Evolutionary conservation across 2,888 invertebrate species (phyloP).

Genomic region (Pasiphila rectangulata): DNA sequence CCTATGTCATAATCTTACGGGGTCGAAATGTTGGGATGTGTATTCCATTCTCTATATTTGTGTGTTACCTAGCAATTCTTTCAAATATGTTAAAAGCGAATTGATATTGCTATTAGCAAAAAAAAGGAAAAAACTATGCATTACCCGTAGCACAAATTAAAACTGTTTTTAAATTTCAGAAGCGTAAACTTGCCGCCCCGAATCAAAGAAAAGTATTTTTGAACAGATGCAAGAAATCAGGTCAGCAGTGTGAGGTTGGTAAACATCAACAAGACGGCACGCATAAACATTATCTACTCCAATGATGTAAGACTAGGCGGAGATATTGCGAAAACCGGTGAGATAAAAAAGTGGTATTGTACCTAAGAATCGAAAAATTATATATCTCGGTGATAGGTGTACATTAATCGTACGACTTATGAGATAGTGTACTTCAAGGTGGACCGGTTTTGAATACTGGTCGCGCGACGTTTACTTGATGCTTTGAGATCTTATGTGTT

Average conservation of each 20-base stretch:
- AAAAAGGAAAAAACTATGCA: too few species aligned
- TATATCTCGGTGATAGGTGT: slow-evolving; percentile 55
- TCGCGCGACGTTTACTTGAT: slow-evolving; percentile 48
- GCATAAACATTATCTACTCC: slow-evolving; percentile 60
- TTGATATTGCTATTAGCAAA: too few species aligned
- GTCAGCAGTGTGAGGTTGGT: slow-evolving; percentile 69
- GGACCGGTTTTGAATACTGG: slow-evolving; percentile 57
- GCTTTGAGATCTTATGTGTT: slow-evolving; percentile 39
- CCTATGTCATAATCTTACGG: slow-evolving; percentile 43
- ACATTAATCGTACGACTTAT: slow-evolving; percentile 48
- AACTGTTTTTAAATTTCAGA: slow-evolving; percentile 34
- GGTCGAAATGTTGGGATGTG: background rate
- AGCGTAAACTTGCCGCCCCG: slow-evolving; percentile 36
- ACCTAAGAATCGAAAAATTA: slow-evolving; percentile 54
- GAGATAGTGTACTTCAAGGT: slow-evolving; percentile 63
- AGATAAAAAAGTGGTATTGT: slow-evolving; percentile 39
- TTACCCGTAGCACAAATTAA: slow-evolving; percentile 25
- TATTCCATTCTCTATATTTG: background rate
- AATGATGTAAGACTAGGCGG: slow-evolving; percentile 60
- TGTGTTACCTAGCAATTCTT: background rate
- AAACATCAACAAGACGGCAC: slow-evolving; percentile 60
- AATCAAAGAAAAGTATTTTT: slow-evolving; percentile 58
- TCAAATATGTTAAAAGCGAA: too few species aligned
- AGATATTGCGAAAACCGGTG: slow-evolving; percentile 60
- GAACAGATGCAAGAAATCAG: slow-evolving; percentile 65